Conservation (phyloP, 1,140 invertebrate species). For the Drosophila pandora region DNA sequence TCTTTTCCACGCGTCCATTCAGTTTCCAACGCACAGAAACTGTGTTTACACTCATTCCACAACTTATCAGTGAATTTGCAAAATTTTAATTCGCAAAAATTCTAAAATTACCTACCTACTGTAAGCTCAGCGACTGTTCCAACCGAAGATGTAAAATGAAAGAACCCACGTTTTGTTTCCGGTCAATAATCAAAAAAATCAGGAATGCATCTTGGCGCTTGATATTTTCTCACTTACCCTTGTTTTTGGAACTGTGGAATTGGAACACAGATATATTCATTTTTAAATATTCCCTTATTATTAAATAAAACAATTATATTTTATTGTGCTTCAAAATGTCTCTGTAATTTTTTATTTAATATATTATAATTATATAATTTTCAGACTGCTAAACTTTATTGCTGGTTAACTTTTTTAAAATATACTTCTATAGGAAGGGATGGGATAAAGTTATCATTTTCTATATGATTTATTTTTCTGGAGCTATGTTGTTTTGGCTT, state of each 20-base stretch:
- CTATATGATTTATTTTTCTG: slow-evolving; percentile 28
- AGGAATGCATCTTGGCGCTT: slow-evolving; percentile 21
- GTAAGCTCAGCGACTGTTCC: slow-evolving; percentile 43
- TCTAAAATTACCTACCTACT: slow-evolving; percentile 39
- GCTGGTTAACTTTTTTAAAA: slow-evolving; percentile 55
- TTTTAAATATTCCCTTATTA: background rate
- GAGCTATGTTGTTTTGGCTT: slow-evolving; percentile 31
- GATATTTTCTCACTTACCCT: background rate
- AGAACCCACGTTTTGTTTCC: slow-evolving; percentile 54
- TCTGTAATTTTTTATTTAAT: slow-evolving; percentile 1
- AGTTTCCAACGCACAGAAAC: background rate
- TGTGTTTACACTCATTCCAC: background rate
- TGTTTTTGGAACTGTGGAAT: slow-evolving; percentile 13
- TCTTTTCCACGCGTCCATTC: background rate
- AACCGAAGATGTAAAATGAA: slow-evolving; percentile 55
- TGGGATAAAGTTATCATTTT: slow-evolving; percentile 45
- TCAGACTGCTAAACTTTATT: slow-evolving; percentile 15
- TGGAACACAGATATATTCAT: background rate
- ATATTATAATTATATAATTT: no score
- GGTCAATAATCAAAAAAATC: slow-evolving; percentile 34
- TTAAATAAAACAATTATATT: slow-evolving; percentile 15
- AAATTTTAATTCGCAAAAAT: slow-evolving; percentile 32
- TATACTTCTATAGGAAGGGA: slow-evolving; percentile 49
- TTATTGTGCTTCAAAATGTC: slow-evolving; percentile 24
- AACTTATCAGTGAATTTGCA: slow-evolving; percentile 22